phyloP scores from a whole-genome alignment of 2,113 vertebrate species.

The Centropus bengalensis region DNA sequence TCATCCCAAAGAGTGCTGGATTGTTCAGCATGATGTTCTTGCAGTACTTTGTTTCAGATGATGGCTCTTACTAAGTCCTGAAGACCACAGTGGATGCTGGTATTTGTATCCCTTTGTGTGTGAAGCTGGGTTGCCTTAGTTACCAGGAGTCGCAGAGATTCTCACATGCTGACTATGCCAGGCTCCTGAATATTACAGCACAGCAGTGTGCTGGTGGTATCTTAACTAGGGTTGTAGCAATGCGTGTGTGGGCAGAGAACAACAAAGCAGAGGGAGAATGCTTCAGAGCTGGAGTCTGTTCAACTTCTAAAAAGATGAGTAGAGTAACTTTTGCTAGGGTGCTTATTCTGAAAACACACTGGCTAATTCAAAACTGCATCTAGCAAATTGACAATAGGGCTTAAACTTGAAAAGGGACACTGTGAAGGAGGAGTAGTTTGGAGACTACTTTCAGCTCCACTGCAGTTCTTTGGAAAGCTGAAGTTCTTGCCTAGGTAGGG shows the following conservation, averaged over 20 bases:
- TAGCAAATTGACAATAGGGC: neutral
- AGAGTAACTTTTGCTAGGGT: conserved; percentile 30
- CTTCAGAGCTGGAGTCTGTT: conserved; percentile 22
- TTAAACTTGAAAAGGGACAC: neutral
- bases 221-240: conserved; percentile 36
- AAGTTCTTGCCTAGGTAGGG: neutral
- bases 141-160: conserved; percentile 26
- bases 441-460: neutral
- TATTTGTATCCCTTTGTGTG: conserved; percentile 10
- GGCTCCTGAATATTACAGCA: conserved; percentile 18
- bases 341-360: neutral
- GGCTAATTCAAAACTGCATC: neutral
- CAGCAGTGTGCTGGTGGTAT: conserved; percentile 27
- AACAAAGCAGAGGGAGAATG: conserved; percentile 38
- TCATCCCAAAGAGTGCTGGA: neutral
- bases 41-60: neutral
- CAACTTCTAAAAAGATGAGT: conserved; percentile 10
- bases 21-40: neutral
- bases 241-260: conserved; percentile 17
- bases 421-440: neutral
- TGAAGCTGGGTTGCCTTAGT: conserved; percentile 57
- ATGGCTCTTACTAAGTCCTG: neutral
- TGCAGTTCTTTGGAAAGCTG: conserved; percentile 21
- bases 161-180: neutral
- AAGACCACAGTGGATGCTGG: neutral